Evolutionary conservation across 2,888 invertebrate genomes (phyloP), one percentile per base, ranked within the genome.

Genomic region (Frankliniella intonsa): DNA sequence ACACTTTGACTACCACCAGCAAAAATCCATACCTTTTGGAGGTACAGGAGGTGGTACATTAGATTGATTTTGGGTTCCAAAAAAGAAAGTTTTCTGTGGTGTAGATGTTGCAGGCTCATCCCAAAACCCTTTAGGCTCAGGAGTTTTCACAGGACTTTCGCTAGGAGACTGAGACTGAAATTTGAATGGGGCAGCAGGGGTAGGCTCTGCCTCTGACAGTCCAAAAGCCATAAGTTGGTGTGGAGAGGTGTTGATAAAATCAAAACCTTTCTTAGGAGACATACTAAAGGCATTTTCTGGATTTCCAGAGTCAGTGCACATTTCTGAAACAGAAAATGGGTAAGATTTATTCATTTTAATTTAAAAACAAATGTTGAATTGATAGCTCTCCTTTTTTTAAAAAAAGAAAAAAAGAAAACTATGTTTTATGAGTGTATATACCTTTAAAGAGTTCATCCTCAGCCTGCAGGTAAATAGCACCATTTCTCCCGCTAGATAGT

Each of bases 381-480:
- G 49, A 38, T 22, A 5, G 9, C 22, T 81, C 7, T 50, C n/a
- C 19, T 22, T 19, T 10, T 7, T 5, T 38, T 38, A 38, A 38
- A 38, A 3, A 38, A 5, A 38, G 38, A 2, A 12, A 80, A 81
- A 7, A 50, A 50, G 50, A 25, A 25, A 62, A 79, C 62, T 82
- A 51, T 69, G 69, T 82, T 82, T 69, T 81, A 55, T 7, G 11
- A 55, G 55, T 76, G 65, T 82, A 79, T 82, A 82, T 83, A 55
- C 87, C 86, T 81, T 85, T 86, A 17, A 88, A 89, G 9, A 87
- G 85, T 51, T 90, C 90, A 7, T 88, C 88, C 82, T 91, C 90
- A 83, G 90, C 90, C 84, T 90, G 91, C 85, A 94, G 89, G 87
- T 93, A 94, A 11, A 91, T 89, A 12, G 91, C 90, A 84, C 92